Base-by-base conservation (phyloP, 1,140 invertebrate species). In the Eupeodes corollae region DNA sequence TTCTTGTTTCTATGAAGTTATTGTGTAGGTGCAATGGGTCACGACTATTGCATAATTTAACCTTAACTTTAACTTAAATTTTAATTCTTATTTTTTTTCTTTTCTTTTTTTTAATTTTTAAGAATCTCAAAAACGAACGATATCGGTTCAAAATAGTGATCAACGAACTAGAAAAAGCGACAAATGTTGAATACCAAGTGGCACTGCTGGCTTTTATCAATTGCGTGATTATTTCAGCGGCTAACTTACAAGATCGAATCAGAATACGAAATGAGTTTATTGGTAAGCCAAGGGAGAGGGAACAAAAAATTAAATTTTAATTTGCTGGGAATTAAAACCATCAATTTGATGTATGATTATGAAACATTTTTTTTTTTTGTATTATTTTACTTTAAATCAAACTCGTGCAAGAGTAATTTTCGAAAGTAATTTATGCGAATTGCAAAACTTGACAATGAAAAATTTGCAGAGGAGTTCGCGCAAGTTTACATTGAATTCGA, bases 241-340 rank as follows among this genome's bases (percentile, higher is more conserved):
- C 86, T 13, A 77, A 83, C 14, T 75, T 93, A 39, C 83, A 87
- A 49, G 90, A 95, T 56, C 75, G 91, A 51, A 83, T 89, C 47
- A 74, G 86, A 51, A 82, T 96, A 50, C 77, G 93, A 54, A 95
- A 93, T 65, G 91, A 96, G 71, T 94, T 95, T 67, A 88, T 95
- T 59, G 91, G 91, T 94, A 68, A 78, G 74, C 57, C 46, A 10
- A 21, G 2, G 26, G 12, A n/a, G n/a, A n/a, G n/a, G n/a, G n/a
- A n/a, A n/a, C n/a, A n/a, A n/a, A n/a, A n/a, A n/a, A n/a, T n/a
- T n/a, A n/a, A n/a, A n/a, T n/a, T 33, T 33, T 8, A 5, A 26
- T 26, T 26, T 26, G 8, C 3, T 5, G 21, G 21, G 21, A 26
- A 26, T 26, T 26, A 26, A 26, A 26, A 26, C 21, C 21, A 5